These are phyloP conservation scores for Lacerta bilineata DNA, from an alignment of 2,797 vertebrate species.

Conservation along the genomic window DNA sequence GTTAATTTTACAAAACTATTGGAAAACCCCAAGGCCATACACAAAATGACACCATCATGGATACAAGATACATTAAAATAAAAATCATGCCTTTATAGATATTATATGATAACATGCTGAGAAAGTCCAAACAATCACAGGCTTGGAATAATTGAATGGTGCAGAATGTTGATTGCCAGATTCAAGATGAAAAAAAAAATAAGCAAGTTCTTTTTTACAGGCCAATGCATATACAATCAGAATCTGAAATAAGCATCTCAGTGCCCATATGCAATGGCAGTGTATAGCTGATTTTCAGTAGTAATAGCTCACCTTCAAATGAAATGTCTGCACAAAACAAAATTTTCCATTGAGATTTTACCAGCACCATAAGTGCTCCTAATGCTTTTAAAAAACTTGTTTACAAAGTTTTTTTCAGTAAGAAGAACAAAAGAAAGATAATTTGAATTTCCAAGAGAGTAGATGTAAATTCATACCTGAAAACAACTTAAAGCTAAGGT, in stretches of 20 bases:
- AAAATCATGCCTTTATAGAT: conserved; percentile 1
- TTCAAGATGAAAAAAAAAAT: conserved; percentile 33
- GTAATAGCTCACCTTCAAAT: conserved; percentile 5
- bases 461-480: neutral
- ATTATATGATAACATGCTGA: conserved; percentile 33
- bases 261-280: neutral
- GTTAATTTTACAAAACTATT: conserved; percentile 30
- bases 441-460: neutral
- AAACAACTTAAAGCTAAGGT: neutral
- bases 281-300: neutral
- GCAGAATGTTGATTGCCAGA: conserved; percentile 9
- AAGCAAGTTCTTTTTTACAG: conserved; percentile 11
- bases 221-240: neutral
- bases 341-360: neutral
- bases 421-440: neutral
- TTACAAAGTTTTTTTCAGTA: conserved; percentile 9
- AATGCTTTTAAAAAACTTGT: neutral
- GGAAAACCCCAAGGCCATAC: neutral
- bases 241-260: conserved; percentile 34
- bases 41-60: neutral
- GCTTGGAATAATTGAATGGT: conserved; percentile 3
- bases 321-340: conserved; percentile 6
- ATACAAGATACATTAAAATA: conserved; percentile 18
- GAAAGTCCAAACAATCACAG: neutral
- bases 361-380: neutral